Evolutionary conservation across 2,113 vertebrate genomes (phyloP).

Genomic region (Cryptomyrus ogoouensis): DNA sequence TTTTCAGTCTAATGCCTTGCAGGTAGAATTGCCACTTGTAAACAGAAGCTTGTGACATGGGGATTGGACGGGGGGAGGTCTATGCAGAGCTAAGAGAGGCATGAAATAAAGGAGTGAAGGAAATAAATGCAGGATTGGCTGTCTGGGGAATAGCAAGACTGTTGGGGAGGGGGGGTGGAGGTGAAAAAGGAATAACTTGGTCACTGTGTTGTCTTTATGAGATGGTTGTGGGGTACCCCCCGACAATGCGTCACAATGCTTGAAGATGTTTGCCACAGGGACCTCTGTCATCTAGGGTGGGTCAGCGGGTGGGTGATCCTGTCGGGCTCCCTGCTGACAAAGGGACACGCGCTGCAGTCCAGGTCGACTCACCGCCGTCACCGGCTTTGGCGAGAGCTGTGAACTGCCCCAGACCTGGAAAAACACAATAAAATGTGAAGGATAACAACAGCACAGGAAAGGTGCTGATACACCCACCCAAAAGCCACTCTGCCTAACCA

Average conservation of each 20-base stretch:
- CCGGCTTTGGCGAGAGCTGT: not conserved
- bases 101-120: not conserved
- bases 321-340: not conserved
- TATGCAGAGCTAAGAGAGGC: not conserved
- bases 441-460: not conserved
- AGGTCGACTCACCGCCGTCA: not conserved
- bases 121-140: not conserved
- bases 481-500: not conserved
- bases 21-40: not conserved
- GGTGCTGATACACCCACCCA: not conserved
- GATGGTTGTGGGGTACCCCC: not conserved
- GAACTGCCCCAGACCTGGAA: not conserved
- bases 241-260: not conserved
- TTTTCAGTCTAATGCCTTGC: not conserved
- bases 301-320: not conserved
- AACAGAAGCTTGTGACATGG: not conserved
- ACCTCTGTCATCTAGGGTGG: not conserved
- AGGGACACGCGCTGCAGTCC: not conserved
- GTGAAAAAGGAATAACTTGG: not conserved
- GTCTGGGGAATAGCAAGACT: not conserved
- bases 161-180: not conserved
- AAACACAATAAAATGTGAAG: not conserved
- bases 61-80: not conserved
- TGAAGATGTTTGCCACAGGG: not conserved
- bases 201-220: not conserved